Percentiles rank a stretch among this genome's conserved stretches.
Evolutionary conservation across 2,888 invertebrate species (phyloP).

Genomic region (Stomorhina lunata): DNA sequence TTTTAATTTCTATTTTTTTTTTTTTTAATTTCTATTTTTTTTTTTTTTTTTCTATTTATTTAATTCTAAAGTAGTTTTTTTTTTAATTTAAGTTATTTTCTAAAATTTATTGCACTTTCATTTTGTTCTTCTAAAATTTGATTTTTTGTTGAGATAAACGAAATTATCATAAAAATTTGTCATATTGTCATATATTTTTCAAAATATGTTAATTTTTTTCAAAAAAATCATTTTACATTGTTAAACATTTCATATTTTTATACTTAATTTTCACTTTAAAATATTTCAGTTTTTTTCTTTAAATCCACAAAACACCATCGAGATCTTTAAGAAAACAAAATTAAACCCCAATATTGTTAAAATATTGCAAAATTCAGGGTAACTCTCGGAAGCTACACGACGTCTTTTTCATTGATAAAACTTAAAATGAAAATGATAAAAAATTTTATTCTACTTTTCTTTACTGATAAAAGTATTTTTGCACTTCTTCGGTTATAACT

Average conservation of each 20-base stretch:
- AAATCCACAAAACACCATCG: not conserved
- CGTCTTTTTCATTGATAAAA: not conserved
- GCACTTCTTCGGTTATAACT: too few relatives aligned
- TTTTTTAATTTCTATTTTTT: slow-evolving; percentile 6
- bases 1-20: not conserved
- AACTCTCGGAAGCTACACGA: not conserved
- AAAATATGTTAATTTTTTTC: not conserved
- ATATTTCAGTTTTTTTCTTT: slow-evolving; percentile 19
- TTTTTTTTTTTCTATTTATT: not conserved
- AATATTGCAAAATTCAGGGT: slow-evolving; percentile 41
- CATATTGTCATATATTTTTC: not conserved
- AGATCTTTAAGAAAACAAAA: slow-evolving; percentile 11
- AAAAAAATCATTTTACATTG: slow-evolving; percentile 24
- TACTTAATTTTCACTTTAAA: slow-evolving; percentile 1
- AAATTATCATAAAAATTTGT: slow-evolving; percentile 14
- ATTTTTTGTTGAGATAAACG: slow-evolving; percentile 28
- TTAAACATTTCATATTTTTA: slow-evolving; percentile 7
- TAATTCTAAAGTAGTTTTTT: not conserved
- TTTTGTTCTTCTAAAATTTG: slow-evolving; percentile 33
- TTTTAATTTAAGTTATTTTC: slow-evolving; percentile 6
- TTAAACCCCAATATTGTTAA: slow-evolving; percentile 47
- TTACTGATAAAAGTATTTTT: not conserved
- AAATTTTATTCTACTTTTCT: not conserved
- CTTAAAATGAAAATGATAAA: not conserved
- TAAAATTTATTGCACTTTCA: slow-evolving; percentile 7